Evolutionary conservation across 1,140 invertebrate species (phyloP), one percentile per base, ranked within the genome.

Genomic region (Papilio polyxenes): DNA sequence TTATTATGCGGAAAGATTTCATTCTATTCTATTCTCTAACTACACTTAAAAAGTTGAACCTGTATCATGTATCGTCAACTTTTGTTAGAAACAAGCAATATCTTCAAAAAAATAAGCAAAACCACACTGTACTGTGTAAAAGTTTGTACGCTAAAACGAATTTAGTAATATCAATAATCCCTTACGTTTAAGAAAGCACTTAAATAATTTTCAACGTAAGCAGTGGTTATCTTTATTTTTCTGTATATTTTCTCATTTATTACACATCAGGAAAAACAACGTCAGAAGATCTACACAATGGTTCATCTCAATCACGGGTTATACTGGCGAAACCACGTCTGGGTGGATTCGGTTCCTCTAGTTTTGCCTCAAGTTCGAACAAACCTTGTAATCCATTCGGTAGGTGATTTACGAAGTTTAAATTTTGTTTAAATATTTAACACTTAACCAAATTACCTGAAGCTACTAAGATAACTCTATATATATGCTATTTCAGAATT

Each of bases 301-400:
- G 91, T 44, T 87, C 91, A 83, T 84, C 91, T 74, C 92, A 92
- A 79, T 90, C 93, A 59, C 84, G 92, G 81, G 88, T 92, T 76
- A 91, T 94, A 65, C 83, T 94, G 85, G 93, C 93, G 5, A 94
- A 93, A 82, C 93, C 93, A 49, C 86, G 92, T 77, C 87, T 94
- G 76, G 93, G 92, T 59, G 91, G 90, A 13, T 93, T 94, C 86
- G 92, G 92, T 7, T 88, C 91, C n/a, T 89, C 91, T 15, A 90
- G 87, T 76, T 91, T 91, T 87, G 88, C 89, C 78, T 90, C 92
- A 17, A 91, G 88, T 85, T 91, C 91, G 80, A 91, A 86, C 37
- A 94, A 93, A 88, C 85, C 79, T 80, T 86, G 83, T 80, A 92
- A 91, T 87, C 88, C 91, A 82, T 92, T 93, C 89, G 91, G 92